Evolutionary conservation across 2,113 vertebrate genomes (phyloP).

Genomic region (Pica pica): DNA sequence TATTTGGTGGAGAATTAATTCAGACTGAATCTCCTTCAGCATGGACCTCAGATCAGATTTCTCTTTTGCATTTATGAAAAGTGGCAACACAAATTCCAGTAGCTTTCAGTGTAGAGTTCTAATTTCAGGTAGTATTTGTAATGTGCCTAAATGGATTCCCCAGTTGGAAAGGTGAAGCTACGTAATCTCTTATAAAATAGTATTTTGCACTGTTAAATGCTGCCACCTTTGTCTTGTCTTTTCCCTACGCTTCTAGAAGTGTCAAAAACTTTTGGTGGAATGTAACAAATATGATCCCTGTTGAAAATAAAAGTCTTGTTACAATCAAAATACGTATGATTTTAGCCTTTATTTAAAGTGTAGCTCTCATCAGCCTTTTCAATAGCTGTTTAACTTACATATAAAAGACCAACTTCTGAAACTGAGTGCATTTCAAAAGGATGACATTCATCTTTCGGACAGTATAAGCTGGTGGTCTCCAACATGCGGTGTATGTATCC

Average conservation of each 20-base stretch:
- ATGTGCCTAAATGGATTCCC: not conserved
- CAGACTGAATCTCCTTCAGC: not conserved
- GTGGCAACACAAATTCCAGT: not conserved
- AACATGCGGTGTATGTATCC: rapidly evolving
- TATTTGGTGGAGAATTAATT: not conserved
- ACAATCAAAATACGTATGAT: not conserved
- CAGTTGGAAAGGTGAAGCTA: not conserved
- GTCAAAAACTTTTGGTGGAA: not conserved
- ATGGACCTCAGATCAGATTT: not conserved
- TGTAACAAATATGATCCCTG: not conserved
- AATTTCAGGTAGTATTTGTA: not conserved
- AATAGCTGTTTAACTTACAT: not conserved
- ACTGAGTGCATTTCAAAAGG: not conserved
- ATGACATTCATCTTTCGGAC: not conserved
- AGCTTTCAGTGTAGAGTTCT: not conserved
- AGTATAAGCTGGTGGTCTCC: not conserved
- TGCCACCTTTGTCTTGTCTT: not conserved
- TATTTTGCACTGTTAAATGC: not conserved
- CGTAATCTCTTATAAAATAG: not conserved
- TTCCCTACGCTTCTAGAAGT: not conserved
- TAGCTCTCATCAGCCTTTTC: not conserved
- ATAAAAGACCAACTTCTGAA: not conserved
- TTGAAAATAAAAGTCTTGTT: not conserved
- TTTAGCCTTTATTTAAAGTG: not conserved
- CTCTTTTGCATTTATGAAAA: not conserved